These are phyloP conservation scores for Drosophila orena DNA, from an alignment of 1,140 invertebrate species.

Conservation along the genomic window DNA sequence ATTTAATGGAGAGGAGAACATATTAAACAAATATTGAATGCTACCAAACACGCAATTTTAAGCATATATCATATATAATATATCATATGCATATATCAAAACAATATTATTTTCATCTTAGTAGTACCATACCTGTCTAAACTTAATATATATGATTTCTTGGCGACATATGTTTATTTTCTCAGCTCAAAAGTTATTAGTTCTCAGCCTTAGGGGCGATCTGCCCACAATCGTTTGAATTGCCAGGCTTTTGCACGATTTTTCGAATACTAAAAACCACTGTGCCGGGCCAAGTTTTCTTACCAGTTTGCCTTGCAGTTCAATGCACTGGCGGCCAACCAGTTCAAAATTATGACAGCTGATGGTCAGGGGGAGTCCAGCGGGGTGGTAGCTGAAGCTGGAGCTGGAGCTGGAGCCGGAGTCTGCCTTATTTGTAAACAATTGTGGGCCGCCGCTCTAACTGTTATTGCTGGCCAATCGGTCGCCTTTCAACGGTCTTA, in stretches of 20 bases:
- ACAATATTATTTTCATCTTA: too few relatives aligned
- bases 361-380: not conserved
- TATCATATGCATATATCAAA: too few relatives aligned
- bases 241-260: conserved; percentile 6
- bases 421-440: conserved; percentile 66
- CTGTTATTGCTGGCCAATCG: conserved; percentile 54
- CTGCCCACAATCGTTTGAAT: conserved; percentile 42
- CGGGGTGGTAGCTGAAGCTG: not conserved
- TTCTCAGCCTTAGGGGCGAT: conserved; percentile 7
- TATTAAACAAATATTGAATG: too few relatives aligned
- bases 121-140: too few relatives aligned
- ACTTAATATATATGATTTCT: too few relatives aligned
- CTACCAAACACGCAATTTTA: too few relatives aligned
- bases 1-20: not conserved
- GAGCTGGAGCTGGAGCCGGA: conserved; percentile 14
- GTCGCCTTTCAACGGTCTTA: conserved; percentile 1
- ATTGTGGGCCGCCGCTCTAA: conserved; percentile 66
- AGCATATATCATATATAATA: too few relatives aligned
- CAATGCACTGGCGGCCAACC: conserved; percentile 76
- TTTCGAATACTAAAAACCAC: conserved; percentile 36
- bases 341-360: conserved; percentile 78
- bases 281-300: conserved; percentile 48
- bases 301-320: conserved; percentile 84
- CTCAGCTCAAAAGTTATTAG: not conserved
- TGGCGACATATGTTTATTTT: too few relatives aligned